Conservation (phyloP, 1,140 invertebrate species). For the Calycopis cecrops region DNA sequence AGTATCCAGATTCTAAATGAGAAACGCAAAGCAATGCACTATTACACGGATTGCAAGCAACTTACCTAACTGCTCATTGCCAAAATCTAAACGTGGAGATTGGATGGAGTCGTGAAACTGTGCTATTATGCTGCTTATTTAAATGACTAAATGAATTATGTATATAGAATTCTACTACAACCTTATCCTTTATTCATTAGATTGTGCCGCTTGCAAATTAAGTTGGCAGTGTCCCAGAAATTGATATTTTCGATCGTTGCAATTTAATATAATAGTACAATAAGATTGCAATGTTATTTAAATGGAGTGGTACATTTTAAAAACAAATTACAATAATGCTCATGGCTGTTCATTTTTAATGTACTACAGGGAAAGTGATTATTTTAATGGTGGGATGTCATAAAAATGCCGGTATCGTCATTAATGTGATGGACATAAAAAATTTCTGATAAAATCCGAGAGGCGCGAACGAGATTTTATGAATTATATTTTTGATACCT, state of each 20-base stretch:
- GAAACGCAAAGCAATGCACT: too few relatives aligned
- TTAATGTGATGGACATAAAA: conserved; percentile 58
- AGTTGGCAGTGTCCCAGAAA: conserved; percentile 36
- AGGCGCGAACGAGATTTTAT: conserved; percentile 11
- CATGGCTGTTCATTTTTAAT: conserved; percentile 47
- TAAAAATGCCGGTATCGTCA: conserved; percentile 52
- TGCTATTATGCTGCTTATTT: conserved; percentile 24
- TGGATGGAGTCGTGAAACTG: conserved; percentile 16
- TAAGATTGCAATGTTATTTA: conserved; percentile 14
- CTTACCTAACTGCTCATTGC: conserved; percentile 5
- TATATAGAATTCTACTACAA: conserved; percentile 30
- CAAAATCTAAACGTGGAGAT: conserved; percentile 2
- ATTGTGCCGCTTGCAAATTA: conserved; percentile 37
- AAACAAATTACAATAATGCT: conserved; percentile 28
- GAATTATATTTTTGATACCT: conserved; percentile 9
- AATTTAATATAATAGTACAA: conserved; percentile 16
- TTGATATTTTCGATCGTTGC: conserved; percentile 34
- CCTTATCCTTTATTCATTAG: conserved; percentile 37
- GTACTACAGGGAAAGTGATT: conserved; percentile 51
- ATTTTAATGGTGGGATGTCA: conserved; percentile 64
- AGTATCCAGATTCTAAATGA: too few relatives aligned
- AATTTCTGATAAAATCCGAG: conserved; percentile 46
- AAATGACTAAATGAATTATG: conserved; percentile 32
- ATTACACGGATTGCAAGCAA: too few relatives aligned
- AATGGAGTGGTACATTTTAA: conserved; percentile 5